Evolutionary conservation across 2,797 vertebrate species (phyloP).

Genomic region (Periparus ater): DNA sequence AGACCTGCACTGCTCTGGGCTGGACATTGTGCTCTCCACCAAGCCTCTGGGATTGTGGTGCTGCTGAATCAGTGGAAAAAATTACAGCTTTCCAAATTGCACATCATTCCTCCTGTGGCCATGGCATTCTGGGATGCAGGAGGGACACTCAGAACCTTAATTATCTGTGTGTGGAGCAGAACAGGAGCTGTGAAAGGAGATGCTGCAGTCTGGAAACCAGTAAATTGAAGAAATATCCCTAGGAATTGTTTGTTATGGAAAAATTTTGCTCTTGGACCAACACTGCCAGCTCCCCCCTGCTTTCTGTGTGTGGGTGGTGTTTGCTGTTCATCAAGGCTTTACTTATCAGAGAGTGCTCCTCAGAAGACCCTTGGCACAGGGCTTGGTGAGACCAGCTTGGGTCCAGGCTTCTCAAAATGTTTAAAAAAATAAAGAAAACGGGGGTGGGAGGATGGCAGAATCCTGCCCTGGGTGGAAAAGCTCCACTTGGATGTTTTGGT

Average conservation of each 20-base stretch:
- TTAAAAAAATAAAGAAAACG: neutral
- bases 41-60: fast-evolving
- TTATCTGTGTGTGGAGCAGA: neutral
- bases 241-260: neutral
- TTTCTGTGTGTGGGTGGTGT: neutral
- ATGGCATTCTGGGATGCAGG: neutral
- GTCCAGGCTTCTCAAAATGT: neutral
- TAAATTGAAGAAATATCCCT: neutral
- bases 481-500: neutral
- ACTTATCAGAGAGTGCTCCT: neutral
- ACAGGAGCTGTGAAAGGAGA: neutral
- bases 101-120: neutral
- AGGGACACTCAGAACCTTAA: neutral
- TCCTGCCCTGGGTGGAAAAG: neutral
- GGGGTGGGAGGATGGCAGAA: neutral
- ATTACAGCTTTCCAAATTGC: neutral
- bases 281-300: neutral
- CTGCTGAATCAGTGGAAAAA: neutral
- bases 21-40: neutral
- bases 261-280: neutral
- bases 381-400: neutral
- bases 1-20: neutral
- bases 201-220: neutral
- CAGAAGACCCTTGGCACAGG: neutral
- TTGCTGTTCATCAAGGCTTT: neutral